A percentile compares a stretch with the other conserved stretches of the same genome.
phyloP scores from a whole-genome alignment of 2,113 vertebrate genomes.

The Lepus americanus region DNA sequence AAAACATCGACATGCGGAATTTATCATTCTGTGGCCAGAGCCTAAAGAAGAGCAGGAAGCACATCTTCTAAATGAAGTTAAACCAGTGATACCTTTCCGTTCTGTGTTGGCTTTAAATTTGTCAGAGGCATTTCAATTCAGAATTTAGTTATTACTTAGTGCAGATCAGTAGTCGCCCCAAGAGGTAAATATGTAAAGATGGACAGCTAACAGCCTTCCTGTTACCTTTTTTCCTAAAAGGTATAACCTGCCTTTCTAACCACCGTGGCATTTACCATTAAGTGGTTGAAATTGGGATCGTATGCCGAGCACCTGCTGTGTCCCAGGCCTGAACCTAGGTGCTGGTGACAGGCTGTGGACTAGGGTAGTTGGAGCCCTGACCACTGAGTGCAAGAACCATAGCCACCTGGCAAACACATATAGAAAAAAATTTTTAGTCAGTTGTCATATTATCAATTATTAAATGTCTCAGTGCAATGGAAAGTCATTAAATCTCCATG shows the following conservation, averaged over 20 bases:
- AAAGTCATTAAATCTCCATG: slow-evolving; percentile 11
- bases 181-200: neutral
- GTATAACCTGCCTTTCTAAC: neutral
- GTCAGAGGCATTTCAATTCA: slow-evolving; percentile 66
- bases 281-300: neutral
- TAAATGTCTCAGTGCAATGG: neutral
- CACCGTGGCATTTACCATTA: neutral
- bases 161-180: neutral
- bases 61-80: slow-evolving; percentile 59
- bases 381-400: neutral
- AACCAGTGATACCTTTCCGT: slow-evolving; percentile 54
- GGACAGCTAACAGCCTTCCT: neutral
- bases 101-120: slow-evolving; percentile 56
- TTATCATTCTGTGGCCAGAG: neutral
- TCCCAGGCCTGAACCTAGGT: neutral
- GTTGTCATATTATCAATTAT: slow-evolving; percentile 32
- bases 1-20: neutral
- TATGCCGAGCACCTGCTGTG: neutral
- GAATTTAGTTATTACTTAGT: slow-evolving; percentile 60
- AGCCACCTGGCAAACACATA: neutral
- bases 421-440: neutral
- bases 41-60: slow-evolving; percentile 53
- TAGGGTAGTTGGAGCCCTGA: neutral
- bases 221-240: slow-evolving; percentile 6
- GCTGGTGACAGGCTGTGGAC: neutral